Evolutionary conservation across 2,888 invertebrate species (phyloP).

Genomic region (Lepetodrilus schrolli): DNA sequence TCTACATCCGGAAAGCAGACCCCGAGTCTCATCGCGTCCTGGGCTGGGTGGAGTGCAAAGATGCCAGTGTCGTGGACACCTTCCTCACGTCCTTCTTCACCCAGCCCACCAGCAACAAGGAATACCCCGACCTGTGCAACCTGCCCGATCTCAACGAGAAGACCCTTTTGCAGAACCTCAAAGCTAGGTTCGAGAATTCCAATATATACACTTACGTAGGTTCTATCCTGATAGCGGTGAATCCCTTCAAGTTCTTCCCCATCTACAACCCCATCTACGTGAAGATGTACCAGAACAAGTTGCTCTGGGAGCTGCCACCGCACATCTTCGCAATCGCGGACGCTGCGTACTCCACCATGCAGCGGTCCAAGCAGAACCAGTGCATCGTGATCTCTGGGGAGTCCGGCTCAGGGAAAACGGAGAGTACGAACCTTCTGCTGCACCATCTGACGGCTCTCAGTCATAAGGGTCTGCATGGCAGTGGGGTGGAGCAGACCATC

Average conservation of each 20-base stretch:
- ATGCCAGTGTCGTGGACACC: slow-evolving; percentile 79
- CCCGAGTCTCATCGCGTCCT: slow-evolving; percentile 53
- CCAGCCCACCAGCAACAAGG: slow-evolving; percentile 89
- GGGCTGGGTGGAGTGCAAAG: slow-evolving; percentile 84
- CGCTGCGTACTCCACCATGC: slow-evolving; percentile 94
- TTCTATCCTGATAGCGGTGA: slow-evolving; percentile 94
- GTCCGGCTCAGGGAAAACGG: slow-evolving; percentile 96
- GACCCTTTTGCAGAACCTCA: slow-evolving; percentile 91
- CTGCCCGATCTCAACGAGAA: slow-evolving; percentile 95
- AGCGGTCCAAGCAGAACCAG: slow-evolving; percentile 90
- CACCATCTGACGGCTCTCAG: slow-evolving; percentile 95
- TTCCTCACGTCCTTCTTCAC: slow-evolving; percentile 94
- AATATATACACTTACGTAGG: slow-evolving; percentile 98
- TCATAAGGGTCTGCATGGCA: slow-evolving; percentile 88
- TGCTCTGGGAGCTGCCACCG: slow-evolving; percentile 93
- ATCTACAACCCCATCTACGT: slow-evolving; percentile 99
- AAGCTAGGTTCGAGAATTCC: slow-evolving; percentile 88
- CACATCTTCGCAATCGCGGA: slow-evolving; percentile 98
- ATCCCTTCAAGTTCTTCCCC: slow-evolving; percentile 91
- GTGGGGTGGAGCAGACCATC: slow-evolving; percentile 97
- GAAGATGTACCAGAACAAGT: slow-evolving; percentile 93
- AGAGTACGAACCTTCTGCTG: slow-evolving; percentile 94
- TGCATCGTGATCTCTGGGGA: slow-evolving; percentile 97
- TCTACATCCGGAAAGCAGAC: slow-evolving; percentile 90
- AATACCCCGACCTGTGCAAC: slow-evolving; percentile 96